A percentile compares a stretch with the other conserved stretches of the same genome.
phyloP scores from a whole-genome alignment of 92 coral and sea anemone genomes.

The Porites cylindrica region DNA sequence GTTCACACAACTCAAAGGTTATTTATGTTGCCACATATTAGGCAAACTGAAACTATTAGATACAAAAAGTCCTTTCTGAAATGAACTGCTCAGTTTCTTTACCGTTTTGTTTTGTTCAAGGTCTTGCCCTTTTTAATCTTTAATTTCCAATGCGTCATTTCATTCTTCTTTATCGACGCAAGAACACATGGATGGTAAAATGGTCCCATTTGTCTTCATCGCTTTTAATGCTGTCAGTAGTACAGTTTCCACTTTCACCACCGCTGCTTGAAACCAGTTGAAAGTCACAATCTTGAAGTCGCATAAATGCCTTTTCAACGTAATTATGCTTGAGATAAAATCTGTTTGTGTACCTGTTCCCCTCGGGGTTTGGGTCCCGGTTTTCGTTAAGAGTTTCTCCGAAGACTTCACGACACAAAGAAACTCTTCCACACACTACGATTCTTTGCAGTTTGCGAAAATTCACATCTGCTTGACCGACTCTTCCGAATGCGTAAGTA shows the following conservation, averaged over 20 bases:
- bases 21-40: not conserved
- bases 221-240: slow-evolving; percentile 42
- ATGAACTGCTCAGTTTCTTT: not conserved
- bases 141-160: not conserved
- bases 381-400: slow-evolving; percentile 84
- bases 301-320: slow-evolving; percentile 88
- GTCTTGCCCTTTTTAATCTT: not conserved
- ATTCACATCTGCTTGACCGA: slow-evolving; percentile 87
- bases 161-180: slow-evolving; percentile 47
- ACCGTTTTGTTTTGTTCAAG: slow-evolving; percentile 16
- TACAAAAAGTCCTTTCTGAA: not conserved
- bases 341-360: slow-evolving; percentile 87
- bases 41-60: not conserved
- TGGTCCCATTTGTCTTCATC: slow-evolving; percentile 95
- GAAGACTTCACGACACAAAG: slow-evolving; percentile 90
- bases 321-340: slow-evolving; percentile 89
- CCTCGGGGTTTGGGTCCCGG: slow-evolving; percentile 88
- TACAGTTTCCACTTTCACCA: slow-evolving; percentile 74
- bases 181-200: slow-evolving; percentile 79
- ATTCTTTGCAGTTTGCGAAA: slow-evolving; percentile 93
- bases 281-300: slow-evolving; percentile 79
- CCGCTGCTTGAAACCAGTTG: slow-evolving; percentile 79
- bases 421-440: slow-evolving; percentile 87
- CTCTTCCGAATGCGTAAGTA: slow-evolving; percentile 90
- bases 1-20: not conserved